Evolutionary conservation across 1,140 invertebrate species (phyloP), one percentile per base, ranked within the genome.

Genomic region (Lepidurus couesii): DNA sequence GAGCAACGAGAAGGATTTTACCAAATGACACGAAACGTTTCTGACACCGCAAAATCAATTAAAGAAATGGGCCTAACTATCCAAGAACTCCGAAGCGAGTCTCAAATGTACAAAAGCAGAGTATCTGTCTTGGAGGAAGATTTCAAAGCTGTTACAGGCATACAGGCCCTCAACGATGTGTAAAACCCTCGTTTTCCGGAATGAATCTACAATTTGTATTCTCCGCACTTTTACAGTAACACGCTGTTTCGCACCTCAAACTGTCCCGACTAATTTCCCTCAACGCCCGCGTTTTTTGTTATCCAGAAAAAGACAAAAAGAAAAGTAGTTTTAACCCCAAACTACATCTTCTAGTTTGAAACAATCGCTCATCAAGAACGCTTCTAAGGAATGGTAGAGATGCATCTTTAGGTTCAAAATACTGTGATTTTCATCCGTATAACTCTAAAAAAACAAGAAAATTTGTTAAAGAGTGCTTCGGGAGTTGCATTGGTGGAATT

Each of bases 401-500:
- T 98, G 96, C 47, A 88, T 88, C 77, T 90, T 87, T 0, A 95
- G 91, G 74, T 90, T 91, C 10, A 86, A 86, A 76, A 98, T 88
- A 21, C 90, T 89, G 83, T 98, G 96, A 77, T 94, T 93, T 85
- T 98, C 93, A 85, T 98, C 96, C 0, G 95, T 91, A 83, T 98
- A 98, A 74, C 91, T 94, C 95, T 97, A 87, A 45, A 89, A 91
- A 81, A 83, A 80, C 77, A 77, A 65, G 78, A 76, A 44, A 74
- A 81, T 53, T n/a, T 26, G 53, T 24, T 79, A 75, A 42, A 21
- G 45, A 42, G 45, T 13, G 26, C 43, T 45, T 53, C 10, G 74
- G 7, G 13, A 45, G n/a, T 45, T 11, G 21, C 42, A 43, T n/a
- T 76, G 16, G 45, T 11, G 76, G 11, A 74, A 73, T 26, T 53